Conservation (phyloP, 1,140 invertebrate species). For the Aphelinus certus region DNA sequence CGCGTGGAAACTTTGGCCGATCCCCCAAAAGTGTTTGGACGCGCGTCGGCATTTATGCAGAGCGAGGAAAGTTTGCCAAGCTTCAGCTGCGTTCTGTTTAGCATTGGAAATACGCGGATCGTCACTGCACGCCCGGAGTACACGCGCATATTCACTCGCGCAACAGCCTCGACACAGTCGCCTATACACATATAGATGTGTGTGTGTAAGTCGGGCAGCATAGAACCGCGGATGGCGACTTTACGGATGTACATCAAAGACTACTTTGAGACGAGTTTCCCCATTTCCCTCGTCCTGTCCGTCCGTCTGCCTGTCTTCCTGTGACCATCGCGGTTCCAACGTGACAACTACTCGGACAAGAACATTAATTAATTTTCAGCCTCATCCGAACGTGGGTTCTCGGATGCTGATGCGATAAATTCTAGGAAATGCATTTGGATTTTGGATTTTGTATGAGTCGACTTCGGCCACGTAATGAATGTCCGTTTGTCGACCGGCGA, state of each 20-base stretch:
- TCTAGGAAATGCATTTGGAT: too few species aligned
- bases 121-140: neutral
- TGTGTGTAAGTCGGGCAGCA: neutral
- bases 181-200: neutral
- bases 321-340: too few species aligned
- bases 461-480: too few species aligned
- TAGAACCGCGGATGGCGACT: neutral
- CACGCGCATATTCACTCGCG: neutral
- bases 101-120: conserved; percentile 22
- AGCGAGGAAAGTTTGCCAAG: conserved; percentile 18
- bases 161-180: too few species aligned
- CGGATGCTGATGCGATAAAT: too few species aligned
- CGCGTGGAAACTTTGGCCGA: too few species aligned
- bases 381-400: too few species aligned
- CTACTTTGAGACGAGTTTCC: conserved; percentile 4
- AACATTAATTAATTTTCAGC: neutral
- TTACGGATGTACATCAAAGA: conserved; percentile 17
- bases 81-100: conserved; percentile 2
- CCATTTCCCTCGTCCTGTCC: neutral
- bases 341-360: too few species aligned
- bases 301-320: neutral
- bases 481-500: too few species aligned
- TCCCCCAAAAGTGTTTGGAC: too few species aligned
- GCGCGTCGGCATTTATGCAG: conserved; percentile 13
- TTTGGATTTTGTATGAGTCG: too few species aligned